Conservation (phyloP, 2,888 invertebrate genomes). For the Thyatira batis region DNA sequence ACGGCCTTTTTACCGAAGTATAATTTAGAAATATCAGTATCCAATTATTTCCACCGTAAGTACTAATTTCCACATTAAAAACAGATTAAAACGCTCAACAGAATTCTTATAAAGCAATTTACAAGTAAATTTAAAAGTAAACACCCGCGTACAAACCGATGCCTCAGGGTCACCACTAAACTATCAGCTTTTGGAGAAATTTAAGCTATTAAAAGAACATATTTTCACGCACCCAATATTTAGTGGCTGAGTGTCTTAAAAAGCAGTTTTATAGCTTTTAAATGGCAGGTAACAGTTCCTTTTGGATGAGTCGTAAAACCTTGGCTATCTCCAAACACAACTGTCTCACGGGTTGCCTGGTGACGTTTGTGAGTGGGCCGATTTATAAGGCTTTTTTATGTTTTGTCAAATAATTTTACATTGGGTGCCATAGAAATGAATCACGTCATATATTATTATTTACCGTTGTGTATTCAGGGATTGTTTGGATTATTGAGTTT, state of each 20-base stretch:
- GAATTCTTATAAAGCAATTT: slow-evolving; percentile 65
- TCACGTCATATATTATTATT: not conserved
- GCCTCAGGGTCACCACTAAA: slow-evolving; percentile 17
- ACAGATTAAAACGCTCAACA: slow-evolving; percentile 39
- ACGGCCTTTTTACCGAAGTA: slow-evolving; percentile 30
- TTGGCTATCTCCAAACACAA: slow-evolving; percentile 38
- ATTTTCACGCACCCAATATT: slow-evolving; percentile 70
- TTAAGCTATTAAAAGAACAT: slow-evolving; percentile 69
- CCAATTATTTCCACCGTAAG: slow-evolving; percentile 9
- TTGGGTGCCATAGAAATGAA: not conserved
- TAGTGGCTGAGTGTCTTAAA: slow-evolving; percentile 57
- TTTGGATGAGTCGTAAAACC: slow-evolving; percentile 57
- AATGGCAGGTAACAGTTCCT: slow-evolving; percentile 69
- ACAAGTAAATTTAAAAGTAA: slow-evolving; percentile 35
- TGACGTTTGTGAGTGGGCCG: slow-evolving; percentile 39
- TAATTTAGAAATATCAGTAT: slow-evolving; percentile 41
- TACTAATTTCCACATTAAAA: slow-evolving; percentile 47
- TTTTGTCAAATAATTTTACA: not conserved
- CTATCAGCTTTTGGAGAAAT: slow-evolving; percentile 45
- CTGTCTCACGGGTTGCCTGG: slow-evolving; percentile 33
- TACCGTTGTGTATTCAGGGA: not conserved
- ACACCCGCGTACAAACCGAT: slow-evolving; percentile 22
- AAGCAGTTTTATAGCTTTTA: slow-evolving; percentile 73
- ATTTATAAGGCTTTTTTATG: slow-evolving; percentile 29
- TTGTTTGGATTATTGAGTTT: not conserved